Percentiles rank a stretch among this genome's conserved stretches.
These are phyloP conservation scores for Hylomyscus alleni DNA, from an alignment of 2,797 vertebrate genomes.

Conservation along the genomic window DNA sequence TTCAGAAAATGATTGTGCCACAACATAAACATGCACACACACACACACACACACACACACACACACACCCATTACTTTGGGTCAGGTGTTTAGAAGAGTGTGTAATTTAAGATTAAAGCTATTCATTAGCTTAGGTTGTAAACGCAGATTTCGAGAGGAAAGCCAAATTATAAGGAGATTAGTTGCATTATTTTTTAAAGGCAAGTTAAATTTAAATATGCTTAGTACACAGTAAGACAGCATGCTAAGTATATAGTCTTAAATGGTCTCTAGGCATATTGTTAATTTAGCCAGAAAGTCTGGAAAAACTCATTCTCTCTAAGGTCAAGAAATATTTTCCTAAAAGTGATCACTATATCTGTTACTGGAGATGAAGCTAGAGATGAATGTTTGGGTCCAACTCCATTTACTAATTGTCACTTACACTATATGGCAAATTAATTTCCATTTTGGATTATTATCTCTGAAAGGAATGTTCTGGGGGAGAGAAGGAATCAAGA, in stretches of 20 bases:
- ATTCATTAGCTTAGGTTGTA: neutral
- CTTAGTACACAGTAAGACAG: neutral
- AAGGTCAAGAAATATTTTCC: neutral
- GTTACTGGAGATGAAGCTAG: neutral
- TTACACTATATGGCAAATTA: neutral
- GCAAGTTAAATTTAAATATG: neutral
- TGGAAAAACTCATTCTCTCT: neutral
- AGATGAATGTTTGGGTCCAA: neutral
- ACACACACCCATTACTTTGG: neutral
- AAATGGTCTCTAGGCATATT: neutral
- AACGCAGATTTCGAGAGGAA: neutral
- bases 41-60: neutral
- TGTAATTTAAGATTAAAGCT: neutral
- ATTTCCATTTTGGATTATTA: neutral
- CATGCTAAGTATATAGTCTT: neutral
- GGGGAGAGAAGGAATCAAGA: no score
- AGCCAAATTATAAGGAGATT: neutral
- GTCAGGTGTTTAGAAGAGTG: neutral
- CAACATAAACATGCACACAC: no score
- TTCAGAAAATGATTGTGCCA: neutral
- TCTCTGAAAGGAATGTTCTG: no score
- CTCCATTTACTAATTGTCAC: neutral
- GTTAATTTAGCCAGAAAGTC: neutral
- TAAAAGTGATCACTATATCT: neutral
- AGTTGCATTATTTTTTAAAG: neutral